Percentiles rank a stretch among this genome's conserved stretches.
phyloP scores from a whole-genome alignment of 2,797 vertebrate genomes.

The Morelia viridis region DNA sequence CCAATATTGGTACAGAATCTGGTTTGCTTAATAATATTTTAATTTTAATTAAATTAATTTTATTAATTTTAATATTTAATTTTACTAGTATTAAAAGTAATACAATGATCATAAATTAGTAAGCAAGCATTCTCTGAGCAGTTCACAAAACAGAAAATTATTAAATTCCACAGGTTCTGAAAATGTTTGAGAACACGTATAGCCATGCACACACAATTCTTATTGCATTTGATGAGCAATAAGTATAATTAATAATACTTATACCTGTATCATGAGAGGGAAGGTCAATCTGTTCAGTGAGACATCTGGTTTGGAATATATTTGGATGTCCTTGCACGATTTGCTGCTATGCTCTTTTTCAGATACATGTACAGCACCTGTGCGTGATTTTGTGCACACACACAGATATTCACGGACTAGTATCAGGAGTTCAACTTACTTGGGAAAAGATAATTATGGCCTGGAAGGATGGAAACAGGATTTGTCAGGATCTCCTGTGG shows the following conservation, averaged over 20 bases:
- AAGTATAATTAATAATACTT: background rate
- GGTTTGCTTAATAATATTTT: background rate
- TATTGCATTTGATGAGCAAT: background rate
- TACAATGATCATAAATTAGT: background rate
- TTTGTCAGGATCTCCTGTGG: background rate
- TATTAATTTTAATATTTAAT: too few species aligned
- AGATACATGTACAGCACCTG: background rate
- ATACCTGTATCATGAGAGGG: background rate
- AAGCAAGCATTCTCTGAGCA: background rate
- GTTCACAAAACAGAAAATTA: background rate
- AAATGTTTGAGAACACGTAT: background rate
- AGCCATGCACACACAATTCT: background rate
- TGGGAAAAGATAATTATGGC: background rate
- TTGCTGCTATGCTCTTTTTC: background rate
- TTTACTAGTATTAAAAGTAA: background rate
- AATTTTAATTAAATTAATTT: too few species aligned
- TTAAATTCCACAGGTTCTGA: background rate
- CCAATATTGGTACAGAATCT: background rate
- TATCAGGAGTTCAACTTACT: background rate
- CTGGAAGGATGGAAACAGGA: background rate
- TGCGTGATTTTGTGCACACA: background rate
- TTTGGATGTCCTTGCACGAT: background rate
- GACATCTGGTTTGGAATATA: background rate
- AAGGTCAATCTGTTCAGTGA: background rate
- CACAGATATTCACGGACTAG: background rate